Base-by-base conservation (phyloP, 2,797 vertebrate genomes). In the Oryzias sinensis region DNA sequence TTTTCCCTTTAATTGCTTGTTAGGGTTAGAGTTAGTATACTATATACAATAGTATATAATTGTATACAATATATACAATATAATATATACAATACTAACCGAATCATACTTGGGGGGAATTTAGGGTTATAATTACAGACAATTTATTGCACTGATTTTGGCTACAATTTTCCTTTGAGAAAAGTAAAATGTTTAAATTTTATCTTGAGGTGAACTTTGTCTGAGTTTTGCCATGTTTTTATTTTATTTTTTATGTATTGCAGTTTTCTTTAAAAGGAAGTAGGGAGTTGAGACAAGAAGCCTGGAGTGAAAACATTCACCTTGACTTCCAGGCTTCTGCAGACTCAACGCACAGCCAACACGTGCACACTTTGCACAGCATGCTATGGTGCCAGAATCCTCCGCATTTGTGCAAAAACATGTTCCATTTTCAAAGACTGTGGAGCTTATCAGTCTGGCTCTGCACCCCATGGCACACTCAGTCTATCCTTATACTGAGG, bases 401-500 rank as follows among this genome's bases (percentile, higher is more conserved):
- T 56, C 16, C 43, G 65, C 53, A 55, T 76, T 47, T 68, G 69
- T 72, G 67, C 59, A 65, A 53, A 75, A 77, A 62, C 69, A 76
- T 60, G 67, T 50, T 70, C 51, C 49, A 41, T 66, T 78, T 72
- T 76, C 57, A 78, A 77, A 82, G 62, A 68, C 62, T 46, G 62
- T 61, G 16, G 50, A 11, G 1, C 53, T 55, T 74, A 77, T 81
- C 83, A 53, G 44, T 66, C 56, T 62, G 74, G 73, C 69, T 64
- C 20, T 54, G 49, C 59, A 54, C 45, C 56, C 48, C 0, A 13
- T 52, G 72, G 53, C 62, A 71, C 11, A 14, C 66, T 59, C 51
- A 62, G 80, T 69, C 74, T 76, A 61, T 81, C 79, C 68, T 82
- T 70, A 74, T 56, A 64, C 62, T 17, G 52, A 73, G 82, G 87